Evolutionary conservation across 2,888 invertebrate species (phyloP).

Genomic region (Chromoteleia sp.): DNA sequence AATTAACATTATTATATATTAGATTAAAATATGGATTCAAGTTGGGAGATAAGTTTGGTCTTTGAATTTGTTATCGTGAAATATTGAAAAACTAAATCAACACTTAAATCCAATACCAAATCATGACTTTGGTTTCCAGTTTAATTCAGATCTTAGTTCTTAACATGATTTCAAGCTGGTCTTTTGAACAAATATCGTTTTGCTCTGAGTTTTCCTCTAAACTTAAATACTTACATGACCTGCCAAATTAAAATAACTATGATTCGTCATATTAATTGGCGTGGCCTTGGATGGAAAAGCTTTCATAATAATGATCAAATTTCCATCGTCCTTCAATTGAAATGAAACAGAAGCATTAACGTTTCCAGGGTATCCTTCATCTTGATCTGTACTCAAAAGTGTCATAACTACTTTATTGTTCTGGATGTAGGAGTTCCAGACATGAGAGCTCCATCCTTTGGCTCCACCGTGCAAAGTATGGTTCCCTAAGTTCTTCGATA

Average conservation of each 20-base stretch:
- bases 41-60: no score
- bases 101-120: no score
- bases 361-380: conserved; percentile 96
- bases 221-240: conserved; percentile 85
- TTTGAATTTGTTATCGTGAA: no score
- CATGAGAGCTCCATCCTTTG: conserved; percentile 91
- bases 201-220: background rate
- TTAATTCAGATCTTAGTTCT: no score
- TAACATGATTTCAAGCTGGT: no score
- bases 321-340: conserved; percentile 90
- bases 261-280: conserved; percentile 94
- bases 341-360: conserved; percentile 90
- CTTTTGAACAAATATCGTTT: no score
- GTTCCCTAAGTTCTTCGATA: conserved; percentile 90
- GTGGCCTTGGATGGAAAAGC: conserved; percentile 92
- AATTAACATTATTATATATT: no score
- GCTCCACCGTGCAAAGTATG: conserved; percentile 94
- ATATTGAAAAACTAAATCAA: no score
- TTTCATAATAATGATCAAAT: conserved; percentile 90
- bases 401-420: conserved; percentile 88
- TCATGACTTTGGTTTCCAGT: no score
- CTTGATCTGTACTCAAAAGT: conserved; percentile 91
- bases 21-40: no score
- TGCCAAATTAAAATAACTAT: conserved; percentile 96
- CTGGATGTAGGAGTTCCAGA: conserved; percentile 79